Conservation (phyloP, 2,888 invertebrate genomes). For the Campoletis raptor region DNA sequence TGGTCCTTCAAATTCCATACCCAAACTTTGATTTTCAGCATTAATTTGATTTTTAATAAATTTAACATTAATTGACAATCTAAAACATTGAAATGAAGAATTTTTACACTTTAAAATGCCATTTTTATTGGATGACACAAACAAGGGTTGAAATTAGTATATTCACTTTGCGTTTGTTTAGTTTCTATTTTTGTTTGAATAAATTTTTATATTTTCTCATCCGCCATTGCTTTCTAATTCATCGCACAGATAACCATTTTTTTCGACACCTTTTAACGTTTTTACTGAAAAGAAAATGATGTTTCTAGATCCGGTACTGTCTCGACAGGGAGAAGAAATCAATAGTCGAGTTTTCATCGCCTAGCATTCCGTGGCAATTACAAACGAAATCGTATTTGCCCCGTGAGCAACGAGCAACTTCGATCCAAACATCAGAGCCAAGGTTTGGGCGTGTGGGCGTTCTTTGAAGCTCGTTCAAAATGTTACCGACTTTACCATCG, state of each 20-base stretch:
- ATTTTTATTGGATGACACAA: neutral
- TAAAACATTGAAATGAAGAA: neutral
- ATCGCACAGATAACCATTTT: neutral
- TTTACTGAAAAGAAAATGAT: neutral
- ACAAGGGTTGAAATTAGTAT: neutral
- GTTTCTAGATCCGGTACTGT: slow-evolving; percentile 57
- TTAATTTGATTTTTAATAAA: neutral
- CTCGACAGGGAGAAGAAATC: slow-evolving; percentile 57
- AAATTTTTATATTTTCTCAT: neutral
- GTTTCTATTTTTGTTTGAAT: neutral
- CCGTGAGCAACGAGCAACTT: slow-evolving; percentile 39
- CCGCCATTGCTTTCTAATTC: neutral
- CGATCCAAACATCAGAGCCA: slow-evolving; percentile 27
- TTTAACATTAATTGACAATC: neutral
- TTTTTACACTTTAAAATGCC: neutral
- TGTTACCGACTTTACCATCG: slow-evolving; percentile 37
- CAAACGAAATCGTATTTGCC: slow-evolving; percentile 66
- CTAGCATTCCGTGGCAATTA: slow-evolving; percentile 22
- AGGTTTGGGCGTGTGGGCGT: neutral
- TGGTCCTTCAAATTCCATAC: neutral
- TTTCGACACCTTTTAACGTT: neutral
- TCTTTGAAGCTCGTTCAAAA: slow-evolving; percentile 28
- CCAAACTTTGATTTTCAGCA: neutral
- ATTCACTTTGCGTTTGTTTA: neutral
- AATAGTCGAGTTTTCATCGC: slow-evolving; percentile 45